phyloP scores from a whole-genome alignment of 2,113 vertebrate genomes.

The Indicator indicator region DNA sequence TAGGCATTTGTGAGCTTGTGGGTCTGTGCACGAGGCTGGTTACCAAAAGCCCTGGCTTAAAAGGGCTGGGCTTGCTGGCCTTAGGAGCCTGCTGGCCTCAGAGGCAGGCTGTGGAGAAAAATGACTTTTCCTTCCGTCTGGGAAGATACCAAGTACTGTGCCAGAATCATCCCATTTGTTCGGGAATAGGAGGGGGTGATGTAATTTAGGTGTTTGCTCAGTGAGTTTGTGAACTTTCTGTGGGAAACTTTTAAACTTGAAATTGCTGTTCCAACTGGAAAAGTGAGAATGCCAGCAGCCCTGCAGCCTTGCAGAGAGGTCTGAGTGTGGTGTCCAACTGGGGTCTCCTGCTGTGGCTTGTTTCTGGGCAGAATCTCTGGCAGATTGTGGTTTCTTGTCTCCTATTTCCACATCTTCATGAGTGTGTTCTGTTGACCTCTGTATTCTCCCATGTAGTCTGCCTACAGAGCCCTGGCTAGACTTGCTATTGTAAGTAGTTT shows the following conservation, averaged over 20 bases:
- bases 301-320: background rate
- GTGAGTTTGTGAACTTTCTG: background rate
- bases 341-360: background rate
- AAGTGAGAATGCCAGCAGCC: background rate
- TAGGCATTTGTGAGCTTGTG: background rate
- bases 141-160: background rate
- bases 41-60: background rate
- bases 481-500: accelerated
- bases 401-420: background rate
- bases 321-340: accelerated
- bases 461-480: background rate
- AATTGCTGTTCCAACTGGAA: background rate
- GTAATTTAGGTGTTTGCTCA: background rate
- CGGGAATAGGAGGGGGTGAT: background rate
- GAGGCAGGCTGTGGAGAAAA: background rate
- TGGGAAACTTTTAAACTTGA: background rate
- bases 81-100: background rate
- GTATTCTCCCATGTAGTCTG: background rate
- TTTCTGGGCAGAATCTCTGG: background rate
- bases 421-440: background rate
- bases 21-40: background rate
- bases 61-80: background rate
- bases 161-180: background rate
- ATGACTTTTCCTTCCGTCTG: background rate
- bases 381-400: background rate